Base-by-base conservation (phyloP, 2,888 invertebrate species). In the Chirona hameri region DNA sequence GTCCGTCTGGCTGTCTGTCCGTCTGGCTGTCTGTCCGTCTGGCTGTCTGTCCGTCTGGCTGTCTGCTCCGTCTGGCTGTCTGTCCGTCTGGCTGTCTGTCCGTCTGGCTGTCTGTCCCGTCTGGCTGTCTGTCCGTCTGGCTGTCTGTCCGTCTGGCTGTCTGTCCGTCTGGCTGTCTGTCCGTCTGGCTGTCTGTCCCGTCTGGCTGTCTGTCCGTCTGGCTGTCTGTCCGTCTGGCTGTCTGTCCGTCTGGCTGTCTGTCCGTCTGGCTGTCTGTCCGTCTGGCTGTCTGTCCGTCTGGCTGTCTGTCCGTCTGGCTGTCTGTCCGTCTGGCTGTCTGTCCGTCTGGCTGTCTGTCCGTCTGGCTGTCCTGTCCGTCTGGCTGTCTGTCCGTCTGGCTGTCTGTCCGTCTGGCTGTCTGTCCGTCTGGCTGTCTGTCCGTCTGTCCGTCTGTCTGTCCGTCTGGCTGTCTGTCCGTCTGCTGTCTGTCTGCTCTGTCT, bases 381-480 rank as follows among this genome's bases (percentile, higher is more conserved):
- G 82, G 90, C 96, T 82, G 91, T 93, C 82, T 91, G 96, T 82
- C 93, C 93, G 91, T 96, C 96, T 0, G 88, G 96, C 83, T 82
- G 29, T n/a, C 86, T 93, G 95, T 0, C 89, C n/a, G 94, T 87
- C 92, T 94, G 82, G 90, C 96, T 82, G 91, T 93, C 82, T 91
- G 96, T 82, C 93, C 93, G 91, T 96, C 96, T 0, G 88, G 96
- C 83, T 82, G 29, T n/a, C 86, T 93, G 95, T 0, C 89, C n/a
- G 94, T 87, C 92, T 94, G 82, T 90, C 96, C 82, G 91, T 93
- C 82, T 91, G 96, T 82, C 93, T 93, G 91, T 96, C 96, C 0
- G 88, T 96, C 83, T 82, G 29, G n/a, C n/a, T 93, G 95, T 0
- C 89, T n/a, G 94, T 87, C 92, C 94, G 82, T 90, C 96, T 82